phyloP scores from a whole-genome alignment of 2,888 invertebrate genomes.

The Sussaba pulchella region DNA sequence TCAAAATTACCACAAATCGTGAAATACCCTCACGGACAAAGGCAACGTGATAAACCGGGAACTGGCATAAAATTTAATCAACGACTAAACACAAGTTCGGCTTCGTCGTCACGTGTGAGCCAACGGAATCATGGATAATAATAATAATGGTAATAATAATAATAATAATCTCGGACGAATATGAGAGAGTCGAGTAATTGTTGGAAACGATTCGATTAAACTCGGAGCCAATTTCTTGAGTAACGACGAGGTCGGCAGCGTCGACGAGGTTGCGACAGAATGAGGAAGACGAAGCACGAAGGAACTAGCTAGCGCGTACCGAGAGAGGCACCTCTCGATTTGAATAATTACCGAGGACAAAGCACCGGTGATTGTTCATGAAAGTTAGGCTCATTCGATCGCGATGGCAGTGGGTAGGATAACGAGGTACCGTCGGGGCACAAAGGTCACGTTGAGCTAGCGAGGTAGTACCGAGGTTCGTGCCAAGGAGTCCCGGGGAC shows the following conservation, averaged over 20 bases:
- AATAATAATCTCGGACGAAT: slow-evolving; percentile 66
- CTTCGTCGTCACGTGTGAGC: too few species aligned
- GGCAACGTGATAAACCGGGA: neutral
- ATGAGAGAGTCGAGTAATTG: slow-evolving; percentile 68
- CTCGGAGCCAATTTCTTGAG: slow-evolving; percentile 70
- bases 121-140: slow-evolving; percentile 51
- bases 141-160: too few species aligned
- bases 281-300: slow-evolving; percentile 44
- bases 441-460: slow-evolving; percentile 65
- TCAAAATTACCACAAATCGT: neutral
- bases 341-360: slow-evolving; percentile 73
- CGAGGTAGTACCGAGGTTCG: slow-evolving; percentile 29
- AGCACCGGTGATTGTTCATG: slow-evolving; percentile 73
- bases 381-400: slow-evolving; percentile 71
- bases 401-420: slow-evolving; percentile 67
- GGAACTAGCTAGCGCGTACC: slow-evolving; percentile 58
- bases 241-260: slow-evolving; percentile 48
- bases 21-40: neutral
- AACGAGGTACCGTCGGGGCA: slow-evolving; percentile 66
- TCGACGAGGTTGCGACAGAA: neutral
- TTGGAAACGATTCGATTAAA: slow-evolving; percentile 71
- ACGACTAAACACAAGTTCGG: neutral
- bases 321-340: slow-evolving; percentile 70
- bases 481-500: slow-evolving; percentile 12
- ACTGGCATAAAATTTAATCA: slow-evolving; percentile 7